A percentile compares a stretch with the other conserved stretches of the same genome.
Evolutionary conservation across 2,888 invertebrate genomes (phyloP).

Genomic region (Helobdella robusta): DNA sequence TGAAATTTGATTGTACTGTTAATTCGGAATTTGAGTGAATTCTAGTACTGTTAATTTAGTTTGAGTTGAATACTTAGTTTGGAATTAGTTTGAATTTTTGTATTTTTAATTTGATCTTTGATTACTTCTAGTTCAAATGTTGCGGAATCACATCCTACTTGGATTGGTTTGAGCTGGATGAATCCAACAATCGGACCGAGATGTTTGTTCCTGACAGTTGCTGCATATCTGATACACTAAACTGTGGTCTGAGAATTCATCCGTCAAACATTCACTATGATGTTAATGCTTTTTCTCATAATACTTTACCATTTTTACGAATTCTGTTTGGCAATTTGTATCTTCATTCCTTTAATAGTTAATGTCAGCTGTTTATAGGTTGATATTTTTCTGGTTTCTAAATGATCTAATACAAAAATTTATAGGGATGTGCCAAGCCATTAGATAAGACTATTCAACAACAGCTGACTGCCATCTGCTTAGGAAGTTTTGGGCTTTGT

Average conservation of each 20-base stretch:
- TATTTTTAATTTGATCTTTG: background rate
- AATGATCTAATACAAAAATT: too few species aligned
- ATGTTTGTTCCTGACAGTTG: slow-evolving; percentile 14
- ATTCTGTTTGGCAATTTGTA: too few species aligned
- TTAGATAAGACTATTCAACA: slow-evolving; percentile 7
- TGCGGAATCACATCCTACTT: slow-evolving; percentile 1
- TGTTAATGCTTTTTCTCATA: too few species aligned
- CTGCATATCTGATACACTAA: slow-evolving; percentile 10
- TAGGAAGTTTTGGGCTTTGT: slow-evolving; percentile 4
- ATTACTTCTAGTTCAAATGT: slow-evolving; percentile 4
- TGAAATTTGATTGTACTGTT: too few species aligned
- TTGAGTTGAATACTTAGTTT: background rate
- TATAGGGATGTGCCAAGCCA: slow-evolving; percentile 18
- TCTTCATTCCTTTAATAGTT: background rate
- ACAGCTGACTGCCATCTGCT: slow-evolving; percentile 7
- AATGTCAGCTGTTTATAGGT: background rate
- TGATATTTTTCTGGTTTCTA: too few species aligned
- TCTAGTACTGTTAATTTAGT: background rate
- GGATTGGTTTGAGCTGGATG: slow-evolving; percentile 7
- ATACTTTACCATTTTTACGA: too few species aligned
- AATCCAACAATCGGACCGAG: background rate
- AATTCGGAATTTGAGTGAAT: background rate
- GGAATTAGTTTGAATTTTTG: background rate
- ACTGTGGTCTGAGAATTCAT: slow-evolving; percentile 7
- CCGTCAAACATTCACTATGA: slow-evolving; percentile 23